A percentile compares a stretch with the other conserved stretches of the same genome.
phyloP scores from a whole-genome alignment of 2,888 invertebrate genomes.

The Oscheius sp. region DNA sequence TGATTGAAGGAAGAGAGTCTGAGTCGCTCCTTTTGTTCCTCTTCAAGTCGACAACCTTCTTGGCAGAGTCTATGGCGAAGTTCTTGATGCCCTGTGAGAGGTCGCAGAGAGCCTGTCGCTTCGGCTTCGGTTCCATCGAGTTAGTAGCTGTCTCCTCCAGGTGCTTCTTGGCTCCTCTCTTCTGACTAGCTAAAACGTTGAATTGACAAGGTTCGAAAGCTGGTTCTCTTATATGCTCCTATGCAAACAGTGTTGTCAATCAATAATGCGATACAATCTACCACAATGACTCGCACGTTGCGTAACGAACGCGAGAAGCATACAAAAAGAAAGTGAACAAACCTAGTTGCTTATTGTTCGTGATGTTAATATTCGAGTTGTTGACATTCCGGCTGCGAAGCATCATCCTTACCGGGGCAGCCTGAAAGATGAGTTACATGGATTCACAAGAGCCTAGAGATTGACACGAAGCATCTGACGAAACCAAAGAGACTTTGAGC shows the following conservation, averaged over 20 bases:
- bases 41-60: slow-evolving; percentile 18
- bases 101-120: slow-evolving; percentile 35
- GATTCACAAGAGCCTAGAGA: too few relatives aligned
- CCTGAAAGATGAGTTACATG: too few relatives aligned
- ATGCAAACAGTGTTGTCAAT: too few relatives aligned
- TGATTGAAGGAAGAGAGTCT: slow-evolving; percentile 14
- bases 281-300: background rate
- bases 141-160: slow-evolving; percentile 7
- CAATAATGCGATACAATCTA: slow-evolving; percentile 3
- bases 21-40: slow-evolving; percentile 13
- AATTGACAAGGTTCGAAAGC: background rate
- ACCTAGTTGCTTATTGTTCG: slow-evolving; percentile 9
- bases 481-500: too few relatives aligned
- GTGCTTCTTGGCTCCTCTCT: slow-evolving; percentile 28
- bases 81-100: slow-evolving; percentile 35
- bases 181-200: background rate
- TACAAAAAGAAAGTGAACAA: background rate
- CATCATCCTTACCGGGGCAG: slow-evolving; percentile 20
- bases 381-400: slow-evolving; percentile 33
- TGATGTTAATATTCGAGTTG: slow-evolving; percentile 27
- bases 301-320: background rate
- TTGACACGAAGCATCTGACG: too few relatives aligned
- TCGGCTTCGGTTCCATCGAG: slow-evolving; percentile 29
- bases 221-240: too few relatives aligned
- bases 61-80: slow-evolving; percentile 36